Conservation (phyloP, 2,113 vertebrate species). For the Caranx melampygus region DNA sequence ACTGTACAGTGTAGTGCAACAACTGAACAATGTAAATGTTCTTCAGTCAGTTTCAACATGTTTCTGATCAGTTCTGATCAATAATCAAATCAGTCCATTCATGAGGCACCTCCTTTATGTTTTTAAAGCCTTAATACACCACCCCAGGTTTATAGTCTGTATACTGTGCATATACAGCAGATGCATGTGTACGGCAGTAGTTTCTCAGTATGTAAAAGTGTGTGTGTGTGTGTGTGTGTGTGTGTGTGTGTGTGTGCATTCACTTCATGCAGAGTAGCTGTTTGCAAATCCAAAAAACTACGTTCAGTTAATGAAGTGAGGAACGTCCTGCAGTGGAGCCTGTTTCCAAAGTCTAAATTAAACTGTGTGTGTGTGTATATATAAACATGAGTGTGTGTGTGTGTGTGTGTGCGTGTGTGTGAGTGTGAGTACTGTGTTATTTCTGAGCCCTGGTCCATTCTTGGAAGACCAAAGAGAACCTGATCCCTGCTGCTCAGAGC, state of each 20-base stretch:
- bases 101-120: too few species aligned
- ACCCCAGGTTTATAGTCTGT: too few species aligned
- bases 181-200: not conserved
- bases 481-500: constrained; percentile 45
- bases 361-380: constrained; percentile 15
- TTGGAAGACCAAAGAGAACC: constrained; percentile 61
- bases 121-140: too few species aligned
- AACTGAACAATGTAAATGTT: too few species aligned
- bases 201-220: not conserved
- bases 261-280: not conserved
- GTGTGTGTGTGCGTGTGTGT: not conserved
- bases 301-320: constrained; percentile 3
- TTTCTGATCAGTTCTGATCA: too few species aligned
- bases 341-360: constrained; percentile 56
- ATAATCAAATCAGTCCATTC: too few species aligned
- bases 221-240: not conserved
- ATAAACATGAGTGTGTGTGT: constrained; percentile 5
- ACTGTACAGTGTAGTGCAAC: too few species aligned
- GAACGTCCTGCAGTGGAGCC: constrained; percentile 7
- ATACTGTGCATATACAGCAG: too few species aligned
- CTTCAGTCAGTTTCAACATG: too few species aligned
- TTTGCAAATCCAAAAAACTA: constrained; percentile 10
- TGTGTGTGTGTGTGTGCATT: not conserved
- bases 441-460: constrained; percentile 63
- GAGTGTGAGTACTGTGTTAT: constrained; percentile 59